Evolutionary conservation across 2,797 vertebrate species (phyloP).

Genomic region (Varecia variegata): DNA sequence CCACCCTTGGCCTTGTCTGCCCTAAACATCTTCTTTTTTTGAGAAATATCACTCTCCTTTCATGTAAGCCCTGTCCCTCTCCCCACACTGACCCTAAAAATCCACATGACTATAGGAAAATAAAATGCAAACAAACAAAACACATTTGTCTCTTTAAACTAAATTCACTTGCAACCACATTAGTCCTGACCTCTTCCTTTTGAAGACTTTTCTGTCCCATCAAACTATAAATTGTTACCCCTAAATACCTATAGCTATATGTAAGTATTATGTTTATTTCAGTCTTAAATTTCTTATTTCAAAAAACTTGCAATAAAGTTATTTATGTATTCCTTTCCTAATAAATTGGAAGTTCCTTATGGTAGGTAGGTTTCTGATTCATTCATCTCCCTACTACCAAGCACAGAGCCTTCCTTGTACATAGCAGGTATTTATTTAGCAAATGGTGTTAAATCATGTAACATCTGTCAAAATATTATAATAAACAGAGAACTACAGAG

Average conservation of each 20-base stretch:
- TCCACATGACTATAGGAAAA: neutral
- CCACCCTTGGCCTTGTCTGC: neutral
- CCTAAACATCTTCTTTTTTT: neutral
- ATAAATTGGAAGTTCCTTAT: neutral
- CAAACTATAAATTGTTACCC: neutral
- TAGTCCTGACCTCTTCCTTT: neutral
- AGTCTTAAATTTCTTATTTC: neutral
- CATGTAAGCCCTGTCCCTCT: neutral
- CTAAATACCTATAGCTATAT: neutral
- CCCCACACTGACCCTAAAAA: neutral
- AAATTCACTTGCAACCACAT: neutral
- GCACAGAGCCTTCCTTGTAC: neutral
- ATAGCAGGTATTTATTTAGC: neutral
- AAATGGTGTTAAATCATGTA: slow-evolving; percentile 12
- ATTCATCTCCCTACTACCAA: neutral
- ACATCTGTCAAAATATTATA: slow-evolving; percentile 43
- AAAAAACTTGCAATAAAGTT: neutral
- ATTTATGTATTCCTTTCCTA: neutral
- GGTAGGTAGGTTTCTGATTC: neutral
- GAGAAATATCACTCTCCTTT: neutral
- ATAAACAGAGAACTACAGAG: neutral
- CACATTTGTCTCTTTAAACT: neutral
- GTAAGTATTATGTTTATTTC: neutral
- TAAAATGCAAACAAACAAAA: neutral
- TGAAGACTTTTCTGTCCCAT: neutral